Conservation (phyloP, 1,140 invertebrate species). For the Brachionus manjavacas region DNA sequence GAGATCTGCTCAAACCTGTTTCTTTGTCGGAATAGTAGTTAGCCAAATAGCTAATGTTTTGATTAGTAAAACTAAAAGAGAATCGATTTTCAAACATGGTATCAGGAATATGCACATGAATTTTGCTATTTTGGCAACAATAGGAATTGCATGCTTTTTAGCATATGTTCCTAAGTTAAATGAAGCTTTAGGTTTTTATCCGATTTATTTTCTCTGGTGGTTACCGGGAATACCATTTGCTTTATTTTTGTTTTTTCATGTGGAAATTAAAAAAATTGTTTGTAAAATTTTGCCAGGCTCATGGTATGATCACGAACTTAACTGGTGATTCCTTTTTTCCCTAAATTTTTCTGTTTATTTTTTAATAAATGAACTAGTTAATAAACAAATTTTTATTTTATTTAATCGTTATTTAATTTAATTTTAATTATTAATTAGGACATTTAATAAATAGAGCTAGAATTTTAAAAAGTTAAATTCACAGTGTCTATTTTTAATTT, state of each 20-base stretch:
- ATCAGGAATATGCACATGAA: conserved; percentile 48
- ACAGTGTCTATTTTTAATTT: too few relatives aligned
- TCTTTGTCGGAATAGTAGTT: conserved; percentile 57
- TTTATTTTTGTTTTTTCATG: conserved; percentile 24
- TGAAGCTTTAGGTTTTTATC: conserved; percentile 49
- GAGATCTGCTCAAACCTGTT: conserved; percentile 57
- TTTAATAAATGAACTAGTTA: too few relatives aligned
- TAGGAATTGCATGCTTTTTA: conserved; percentile 49
- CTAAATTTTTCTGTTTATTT: neutral
- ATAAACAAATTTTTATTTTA: too few relatives aligned
- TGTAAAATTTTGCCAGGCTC: conserved; percentile 9
- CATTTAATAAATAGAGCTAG: too few relatives aligned
- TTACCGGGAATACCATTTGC: conserved; percentile 9
- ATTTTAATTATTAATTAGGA: too few relatives aligned
- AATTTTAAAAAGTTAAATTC: too few relatives aligned
- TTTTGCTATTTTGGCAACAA: conserved; percentile 46
- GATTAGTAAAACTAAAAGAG: conserved; percentile 57
- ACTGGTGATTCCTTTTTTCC: neutral
- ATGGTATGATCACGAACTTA: conserved; percentile 26
- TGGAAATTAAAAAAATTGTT: neutral
- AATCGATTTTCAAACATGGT: conserved; percentile 57
- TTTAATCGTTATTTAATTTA: too few relatives aligned
- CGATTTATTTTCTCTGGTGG: conserved; percentile 32
- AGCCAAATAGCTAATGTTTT: conserved; percentile 59
- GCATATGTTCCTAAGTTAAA: conserved; percentile 51